Evolutionary conservation across 2,113 vertebrate genomes (phyloP), one percentile per base, ranked within the genome.

Genomic region (Neogale vison): DNA sequence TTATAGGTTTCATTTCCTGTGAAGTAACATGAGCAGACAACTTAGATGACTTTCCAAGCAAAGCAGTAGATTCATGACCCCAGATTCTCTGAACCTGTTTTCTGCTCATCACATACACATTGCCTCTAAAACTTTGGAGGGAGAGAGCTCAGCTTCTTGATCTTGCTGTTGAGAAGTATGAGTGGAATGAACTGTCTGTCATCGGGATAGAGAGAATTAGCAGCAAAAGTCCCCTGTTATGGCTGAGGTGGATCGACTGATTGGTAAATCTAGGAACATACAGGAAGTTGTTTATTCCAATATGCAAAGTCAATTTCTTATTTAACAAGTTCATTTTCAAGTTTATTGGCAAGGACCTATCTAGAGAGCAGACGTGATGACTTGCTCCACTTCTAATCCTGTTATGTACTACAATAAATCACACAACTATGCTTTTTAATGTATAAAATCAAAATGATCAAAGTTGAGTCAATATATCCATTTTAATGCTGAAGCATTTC

Each of bases 1-100:
- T 85, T 95, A 36, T 89, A 69, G 29, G 93, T 74, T 93, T 94
- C n/a, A 36, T 93, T 96, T 94, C 77, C 88, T 81, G 77, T 50
- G 72, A 93, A 95, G 10, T 65, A 69, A 20, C 29, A 77, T 17
- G 47, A 94, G 59, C 65, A 82, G 85, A 90, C 91, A 88, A 93
- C 21, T 31, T 80, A 87, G 55, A 76, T 47, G 81, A 76, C 65
- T 87, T 97, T 88, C 90, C 81, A 63, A 90, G 31, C 81, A 90
- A 72, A 85, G 69, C 63, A 12, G 26, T 52, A 47, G 84, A 81
- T 63, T 29, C 45, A 47, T 17, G 92, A 34, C 21, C 45, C 87
- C 26, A 23, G 47, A 61, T 79, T 86, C 15, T 89, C 61, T 59
- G 63, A 55, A 26, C 13, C 80, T 81, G 23, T 63, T 84, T 67